Conservation (phyloP, 2,113 vertebrate species). For the Cacatua alba region DNA sequence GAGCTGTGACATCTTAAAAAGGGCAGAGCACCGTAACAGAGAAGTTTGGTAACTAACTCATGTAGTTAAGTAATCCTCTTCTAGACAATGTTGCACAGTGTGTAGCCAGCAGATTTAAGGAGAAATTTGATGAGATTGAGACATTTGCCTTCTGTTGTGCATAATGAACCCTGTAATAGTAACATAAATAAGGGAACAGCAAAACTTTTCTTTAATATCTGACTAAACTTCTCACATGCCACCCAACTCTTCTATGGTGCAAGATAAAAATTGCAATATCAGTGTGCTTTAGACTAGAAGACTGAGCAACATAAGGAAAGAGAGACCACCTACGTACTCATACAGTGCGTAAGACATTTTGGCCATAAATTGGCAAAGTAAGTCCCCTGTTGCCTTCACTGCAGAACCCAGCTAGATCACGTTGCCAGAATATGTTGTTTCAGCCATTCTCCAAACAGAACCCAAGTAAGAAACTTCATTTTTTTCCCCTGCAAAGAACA, state of each 20-base stretch:
- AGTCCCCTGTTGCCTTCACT: background rate
- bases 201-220: background rate
- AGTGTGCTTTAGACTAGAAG: background rate
- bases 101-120: conserved; percentile 18
- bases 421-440: background rate
- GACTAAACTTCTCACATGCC: background rate
- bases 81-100: background rate
- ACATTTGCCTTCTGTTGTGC: conserved; percentile 48
- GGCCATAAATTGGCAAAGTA: background rate
- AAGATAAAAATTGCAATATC: background rate
- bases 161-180: background rate
- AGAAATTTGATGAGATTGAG: background rate
- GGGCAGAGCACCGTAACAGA: background rate
- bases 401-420: background rate
- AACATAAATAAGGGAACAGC: background rate
- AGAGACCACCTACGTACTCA: background rate
- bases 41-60: background rate
- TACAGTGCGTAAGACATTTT: background rate
- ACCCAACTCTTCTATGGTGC: background rate
- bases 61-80: conserved; percentile 22
- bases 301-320: background rate
- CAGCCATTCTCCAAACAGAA: background rate
- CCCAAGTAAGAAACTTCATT: background rate
- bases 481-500: background rate
- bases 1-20: conserved; percentile 39